phyloP scores from a whole-genome alignment of 2,888 invertebrate genomes.

The Lithophane ornitopus region DNA sequence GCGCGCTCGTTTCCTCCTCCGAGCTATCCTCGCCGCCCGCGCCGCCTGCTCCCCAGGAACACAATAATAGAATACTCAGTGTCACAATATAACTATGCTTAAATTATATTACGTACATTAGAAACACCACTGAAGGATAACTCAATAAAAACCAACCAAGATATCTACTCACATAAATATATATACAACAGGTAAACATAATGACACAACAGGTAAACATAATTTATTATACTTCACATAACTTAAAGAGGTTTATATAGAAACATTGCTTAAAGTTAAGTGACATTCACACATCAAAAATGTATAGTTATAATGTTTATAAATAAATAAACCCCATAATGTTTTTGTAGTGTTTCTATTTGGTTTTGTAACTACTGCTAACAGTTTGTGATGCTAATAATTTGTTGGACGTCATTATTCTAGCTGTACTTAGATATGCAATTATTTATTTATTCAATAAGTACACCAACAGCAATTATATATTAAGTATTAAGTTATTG shows the following conservation, averaged over 20 bases:
- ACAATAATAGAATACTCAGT: neutral
- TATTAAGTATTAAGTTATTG: neutral
- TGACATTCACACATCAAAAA: too few relatives aligned
- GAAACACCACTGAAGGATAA: neutral
- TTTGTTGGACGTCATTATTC: neutral
- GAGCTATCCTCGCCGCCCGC: conserved; percentile 76
- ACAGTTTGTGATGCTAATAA: neutral
- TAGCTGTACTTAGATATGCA: neutral
- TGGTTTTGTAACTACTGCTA: neutral
- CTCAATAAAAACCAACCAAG: neutral
- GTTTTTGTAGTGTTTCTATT: neutral
- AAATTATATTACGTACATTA: neutral
- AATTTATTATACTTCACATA: neutral
- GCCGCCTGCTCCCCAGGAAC: conserved; percentile 39
- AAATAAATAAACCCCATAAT: neutral
- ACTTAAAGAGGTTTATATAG: too few relatives aligned
- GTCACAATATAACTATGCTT: neutral
- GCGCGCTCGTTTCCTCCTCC: conserved; percentile 73
- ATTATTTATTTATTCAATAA: conserved; percentile 3
- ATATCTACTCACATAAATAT: neutral
- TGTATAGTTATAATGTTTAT: too few relatives aligned
- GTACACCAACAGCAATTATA: neutral
- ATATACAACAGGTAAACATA: conserved; percentile 10
- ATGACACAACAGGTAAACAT: conserved; percentile 20
- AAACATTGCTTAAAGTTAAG: too few relatives aligned